Conservation (phyloP, 1,140 invertebrate genomes). For the Drosophila dunni region DNA sequence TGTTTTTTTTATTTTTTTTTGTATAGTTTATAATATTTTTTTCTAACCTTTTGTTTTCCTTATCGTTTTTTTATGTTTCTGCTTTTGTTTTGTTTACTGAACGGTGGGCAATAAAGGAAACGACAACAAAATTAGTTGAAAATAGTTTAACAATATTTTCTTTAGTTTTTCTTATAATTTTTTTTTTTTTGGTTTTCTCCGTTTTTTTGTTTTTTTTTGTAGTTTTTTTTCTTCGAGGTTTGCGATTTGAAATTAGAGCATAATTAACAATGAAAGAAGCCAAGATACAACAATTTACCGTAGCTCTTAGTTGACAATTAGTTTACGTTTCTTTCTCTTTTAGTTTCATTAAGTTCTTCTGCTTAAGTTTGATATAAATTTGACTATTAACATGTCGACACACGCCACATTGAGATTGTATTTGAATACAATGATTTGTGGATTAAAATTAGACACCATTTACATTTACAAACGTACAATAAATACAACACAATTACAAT, state of each 20-base stretch:
- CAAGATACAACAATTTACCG: slow-evolving; percentile 11
- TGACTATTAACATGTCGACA: slow-evolving; percentile 47
- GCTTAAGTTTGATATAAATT: slow-evolving; percentile 49
- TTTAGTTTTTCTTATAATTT: too few relatives aligned
- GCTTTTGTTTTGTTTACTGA: slow-evolving; percentile 18
- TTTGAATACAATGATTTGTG: slow-evolving; percentile 32
- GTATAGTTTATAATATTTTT: slow-evolving; percentile 26
- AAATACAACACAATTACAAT: slow-evolving; percentile 42
- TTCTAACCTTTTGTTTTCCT: background rate
- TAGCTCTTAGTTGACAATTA: slow-evolving; percentile 16
- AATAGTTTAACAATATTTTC: slow-evolving; percentile 24
- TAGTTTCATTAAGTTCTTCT: slow-evolving; percentile 15
- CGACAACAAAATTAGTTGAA: slow-evolving; percentile 29
- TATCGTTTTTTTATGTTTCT: slow-evolving; percentile 6
- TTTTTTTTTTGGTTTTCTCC: background rate
- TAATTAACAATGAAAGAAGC: slow-evolving; percentile 32
- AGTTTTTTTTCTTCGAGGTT: background rate
- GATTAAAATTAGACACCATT: slow-evolving; percentile 70
- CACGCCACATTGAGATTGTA: slow-evolving; percentile 36
- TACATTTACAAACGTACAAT: slow-evolving; percentile 63
- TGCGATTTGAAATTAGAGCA: slow-evolving; percentile 21
- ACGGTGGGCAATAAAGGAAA: slow-evolving; percentile 54
- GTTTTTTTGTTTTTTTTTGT: background rate
- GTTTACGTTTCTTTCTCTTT: slow-evolving; percentile 3
- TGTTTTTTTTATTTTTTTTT: slow-evolving; percentile 3